Base-by-base conservation (phyloP, 2,888 invertebrate species). In the Metacarcinus magister region DNA sequence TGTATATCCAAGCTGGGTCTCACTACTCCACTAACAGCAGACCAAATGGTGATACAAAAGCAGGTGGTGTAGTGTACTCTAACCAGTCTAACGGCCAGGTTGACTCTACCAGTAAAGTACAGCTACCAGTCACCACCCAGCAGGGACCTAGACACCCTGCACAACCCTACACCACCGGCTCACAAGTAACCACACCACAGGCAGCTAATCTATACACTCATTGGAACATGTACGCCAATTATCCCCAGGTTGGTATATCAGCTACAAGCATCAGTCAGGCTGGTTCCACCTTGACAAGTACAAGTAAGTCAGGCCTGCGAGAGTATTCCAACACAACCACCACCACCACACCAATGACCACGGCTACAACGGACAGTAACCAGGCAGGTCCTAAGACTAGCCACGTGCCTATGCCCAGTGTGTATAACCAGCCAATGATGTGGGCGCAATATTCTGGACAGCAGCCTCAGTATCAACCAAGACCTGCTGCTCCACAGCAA, bases 141-240 rank as follows among this genome's bases (percentile, higher is more conserved):
- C n/a, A 94, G 19, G n/a, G 67, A 44, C n/a, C 87, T 32, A 44
- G 87, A 60, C 89, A 92, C 44, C 87, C 96, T 44, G 87, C 46
- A 23, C 95, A 93, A 91, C 67, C 54, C 23, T 39, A 48, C 19
- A 28, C 92, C n/a, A 16, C 92, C 23, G 75, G 75, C 54, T 10
- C 60, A 7, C 28, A 87, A 89, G 44, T 67, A 60, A 43, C 54
- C 28, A 60, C 67, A 16, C 60, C 95, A 67, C 46, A 39, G 13
- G 43, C 67, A 60, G 5, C 32, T 7, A 54, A 23, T 4, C 60
- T 82, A 19, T 39, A 90, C 54, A 32, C 89, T 19, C 94, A 94
- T 7, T 96, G 96, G 96, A 96, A 96, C 10, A 92, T 95, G 87
- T 96, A 96, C 67, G 82, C 94, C n/a, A 95, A 92, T 92, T 96